These are phyloP conservation scores for Tetragonisca angustula DNA, from an alignment of 2,888 invertebrate genomes.

Conservation along the genomic window DNA sequence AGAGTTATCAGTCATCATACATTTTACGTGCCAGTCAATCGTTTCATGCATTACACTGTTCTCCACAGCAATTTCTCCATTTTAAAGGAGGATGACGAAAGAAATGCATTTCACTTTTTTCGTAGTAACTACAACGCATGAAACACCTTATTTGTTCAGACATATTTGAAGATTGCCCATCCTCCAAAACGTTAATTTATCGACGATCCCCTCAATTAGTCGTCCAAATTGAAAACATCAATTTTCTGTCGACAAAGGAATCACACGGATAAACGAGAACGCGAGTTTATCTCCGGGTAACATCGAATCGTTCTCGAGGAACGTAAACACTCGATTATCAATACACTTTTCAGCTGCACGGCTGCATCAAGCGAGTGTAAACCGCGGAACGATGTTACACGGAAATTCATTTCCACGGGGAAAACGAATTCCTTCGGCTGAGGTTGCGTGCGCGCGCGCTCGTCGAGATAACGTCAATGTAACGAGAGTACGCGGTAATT, in stretches of 20 bases:
- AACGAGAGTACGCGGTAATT: constrained; percentile 64
- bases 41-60: no score
- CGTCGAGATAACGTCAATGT: constrained; percentile 61
- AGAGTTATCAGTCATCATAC: no score
- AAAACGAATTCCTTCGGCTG: constrained; percentile 20
- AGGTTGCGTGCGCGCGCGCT: constrained; percentile 34
- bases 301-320: not conserved
- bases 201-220: not conserved
- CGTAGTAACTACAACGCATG: no score
- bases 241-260: not conserved
- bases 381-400: not conserved
- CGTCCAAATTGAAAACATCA: not conserved
- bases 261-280: not conserved
- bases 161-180: no score
- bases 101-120: no score
- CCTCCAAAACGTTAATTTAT: no score
- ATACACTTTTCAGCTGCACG: not conserved
- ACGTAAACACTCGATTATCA: not conserved
- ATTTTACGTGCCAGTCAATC: no score
- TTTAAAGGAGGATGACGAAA: no score
- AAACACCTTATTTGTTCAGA: no score
- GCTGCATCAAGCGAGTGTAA: not conserved
- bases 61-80: no score
- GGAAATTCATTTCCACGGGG: not conserved
- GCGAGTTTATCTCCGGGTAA: not conserved